Percentiles rank a stretch among this genome's conserved stretches.
phyloP scores from a whole-genome alignment of 2,888 invertebrate species.

The Automeris io region DNA sequence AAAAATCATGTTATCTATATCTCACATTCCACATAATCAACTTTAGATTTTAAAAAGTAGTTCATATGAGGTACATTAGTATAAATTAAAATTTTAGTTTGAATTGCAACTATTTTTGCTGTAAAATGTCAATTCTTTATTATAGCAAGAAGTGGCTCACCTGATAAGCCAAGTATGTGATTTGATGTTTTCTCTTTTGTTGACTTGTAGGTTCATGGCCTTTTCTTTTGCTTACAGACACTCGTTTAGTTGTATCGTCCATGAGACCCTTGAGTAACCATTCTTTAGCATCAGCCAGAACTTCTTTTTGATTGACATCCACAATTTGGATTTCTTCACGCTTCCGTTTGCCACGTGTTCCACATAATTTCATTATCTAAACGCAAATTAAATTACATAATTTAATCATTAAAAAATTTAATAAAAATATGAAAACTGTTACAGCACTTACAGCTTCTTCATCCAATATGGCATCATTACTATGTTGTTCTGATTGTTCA shows the following conservation, averaged over 20 bases:
- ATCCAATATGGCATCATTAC: constrained; percentile 40
- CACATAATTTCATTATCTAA: constrained; percentile 82
- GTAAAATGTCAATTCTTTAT: too few relatives aligned
- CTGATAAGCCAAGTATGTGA: constrained; percentile 94
- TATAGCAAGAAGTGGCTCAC: too few relatives aligned
- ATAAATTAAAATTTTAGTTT: too few relatives aligned
- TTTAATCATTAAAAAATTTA: not conserved
- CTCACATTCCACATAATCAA: too few relatives aligned
- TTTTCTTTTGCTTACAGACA: constrained; percentile 72
- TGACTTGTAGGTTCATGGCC: constrained; percentile 79
- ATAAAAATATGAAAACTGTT: not conserved
- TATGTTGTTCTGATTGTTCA: constrained; percentile 19
- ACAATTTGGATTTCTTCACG: constrained; percentile 85
- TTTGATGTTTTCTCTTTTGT: constrained; percentile 94
- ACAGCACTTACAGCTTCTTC: constrained; percentile 61
- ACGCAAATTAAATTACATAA: constrained; percentile 10
- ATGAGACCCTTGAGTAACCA: constrained; percentile 89
- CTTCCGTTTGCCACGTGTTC: constrained; percentile 79
- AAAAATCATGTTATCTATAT: too few relatives aligned
- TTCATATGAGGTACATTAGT: too few relatives aligned
- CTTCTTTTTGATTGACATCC: constrained; percentile 88
- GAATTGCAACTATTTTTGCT: too few relatives aligned
- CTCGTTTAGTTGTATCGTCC: constrained; percentile 79
- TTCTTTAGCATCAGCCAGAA: constrained; percentile 86
- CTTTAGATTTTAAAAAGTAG: too few relatives aligned